phyloP scores from a whole-genome alignment of 2,797 vertebrate genomes.

The Coreius guichenoti region DNA sequence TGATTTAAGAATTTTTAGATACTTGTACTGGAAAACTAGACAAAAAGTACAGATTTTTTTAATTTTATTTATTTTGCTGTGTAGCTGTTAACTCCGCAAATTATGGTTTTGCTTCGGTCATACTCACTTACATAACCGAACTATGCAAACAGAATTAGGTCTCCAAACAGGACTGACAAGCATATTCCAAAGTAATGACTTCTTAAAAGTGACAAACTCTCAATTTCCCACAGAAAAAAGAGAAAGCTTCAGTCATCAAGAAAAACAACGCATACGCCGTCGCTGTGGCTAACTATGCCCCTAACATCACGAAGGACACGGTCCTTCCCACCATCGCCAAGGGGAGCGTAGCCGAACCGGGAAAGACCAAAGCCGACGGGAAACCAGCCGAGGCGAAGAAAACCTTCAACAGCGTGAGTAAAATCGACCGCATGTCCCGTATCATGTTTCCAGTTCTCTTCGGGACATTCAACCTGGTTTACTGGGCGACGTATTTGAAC shows the following conservation, averaged over 20 bases:
- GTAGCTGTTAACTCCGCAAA: not conserved
- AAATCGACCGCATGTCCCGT: conserved; percentile 98
- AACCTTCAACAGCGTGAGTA: conserved; percentile 99
- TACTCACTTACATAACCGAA: not conserved
- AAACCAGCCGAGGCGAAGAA: conserved; percentile 93
- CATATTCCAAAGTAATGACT: not conserved
- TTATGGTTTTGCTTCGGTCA: too few relatives aligned
- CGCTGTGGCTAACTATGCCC: conserved; percentile 96
- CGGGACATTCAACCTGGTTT: conserved; percentile 95
- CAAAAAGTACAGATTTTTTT: too few relatives aligned
- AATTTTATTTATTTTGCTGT: too few relatives aligned
- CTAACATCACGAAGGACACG: conserved; percentile 94
- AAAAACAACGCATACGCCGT: conserved; percentile 99
- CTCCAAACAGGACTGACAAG: not conserved
- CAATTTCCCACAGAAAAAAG: conserved; percentile 87
- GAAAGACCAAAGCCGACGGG: conserved; percentile 87
- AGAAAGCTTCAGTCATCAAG: conserved; percentile 92
- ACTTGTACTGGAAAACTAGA: not conserved
- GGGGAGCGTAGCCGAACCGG: conserved; percentile 83
- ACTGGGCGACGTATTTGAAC: conserved; percentile 99
- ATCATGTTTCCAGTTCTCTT: conserved; percentile 98
- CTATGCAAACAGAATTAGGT: not conserved
- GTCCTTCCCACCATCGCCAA: conserved; percentile 94
- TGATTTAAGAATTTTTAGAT: not conserved
- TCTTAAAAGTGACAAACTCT: not conserved